Percentiles rank a stretch among this genome's conserved stretches.
Evolutionary conservation across 2,888 invertebrate genomes (phyloP).

Genomic region (Sthenelais limicola): DNA sequence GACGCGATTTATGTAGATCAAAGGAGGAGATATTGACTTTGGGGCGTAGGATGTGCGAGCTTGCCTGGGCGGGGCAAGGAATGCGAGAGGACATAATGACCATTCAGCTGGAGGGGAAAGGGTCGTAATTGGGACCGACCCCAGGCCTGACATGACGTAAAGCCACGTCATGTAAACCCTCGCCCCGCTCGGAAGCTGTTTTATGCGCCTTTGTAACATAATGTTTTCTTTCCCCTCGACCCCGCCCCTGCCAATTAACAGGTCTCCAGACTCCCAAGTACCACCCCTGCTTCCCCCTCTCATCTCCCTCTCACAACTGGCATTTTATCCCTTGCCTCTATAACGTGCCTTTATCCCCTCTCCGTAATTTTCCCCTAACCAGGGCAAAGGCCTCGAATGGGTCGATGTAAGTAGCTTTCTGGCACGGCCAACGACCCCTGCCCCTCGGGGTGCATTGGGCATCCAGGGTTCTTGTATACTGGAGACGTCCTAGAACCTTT

Average conservation of each 20-base stretch:
- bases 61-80: conserved; percentile 10
- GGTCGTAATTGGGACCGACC: conserved; percentile 18
- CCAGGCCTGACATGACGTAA: conserved; percentile 11
- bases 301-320: not conserved
- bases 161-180: not conserved
- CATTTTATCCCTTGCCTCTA: conserved; percentile 3
- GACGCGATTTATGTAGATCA: too few species aligned
- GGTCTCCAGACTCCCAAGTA: not conserved
- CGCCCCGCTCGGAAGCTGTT: not conserved
- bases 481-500: too few species aligned
- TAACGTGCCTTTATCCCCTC: not conserved
- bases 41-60: too few species aligned
- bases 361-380: conserved; percentile 11
- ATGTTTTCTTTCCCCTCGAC: conserved; percentile 2
- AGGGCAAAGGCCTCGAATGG: not conserved
- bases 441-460: too few species aligned
- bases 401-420: conserved; percentile 20
- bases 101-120: too few species aligned
- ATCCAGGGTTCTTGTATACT: too few species aligned
- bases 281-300: conserved; percentile 10
- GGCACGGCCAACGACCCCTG: too few species aligned
- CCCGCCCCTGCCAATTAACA: conserved; percentile 26
- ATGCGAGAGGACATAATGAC: conserved; percentile 3
- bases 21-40: too few species aligned
- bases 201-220: conserved; percentile 30